Evolutionary conservation across 2,797 vertebrate species (phyloP).

Genomic region (Hypotaenidia philippensis): DNA sequence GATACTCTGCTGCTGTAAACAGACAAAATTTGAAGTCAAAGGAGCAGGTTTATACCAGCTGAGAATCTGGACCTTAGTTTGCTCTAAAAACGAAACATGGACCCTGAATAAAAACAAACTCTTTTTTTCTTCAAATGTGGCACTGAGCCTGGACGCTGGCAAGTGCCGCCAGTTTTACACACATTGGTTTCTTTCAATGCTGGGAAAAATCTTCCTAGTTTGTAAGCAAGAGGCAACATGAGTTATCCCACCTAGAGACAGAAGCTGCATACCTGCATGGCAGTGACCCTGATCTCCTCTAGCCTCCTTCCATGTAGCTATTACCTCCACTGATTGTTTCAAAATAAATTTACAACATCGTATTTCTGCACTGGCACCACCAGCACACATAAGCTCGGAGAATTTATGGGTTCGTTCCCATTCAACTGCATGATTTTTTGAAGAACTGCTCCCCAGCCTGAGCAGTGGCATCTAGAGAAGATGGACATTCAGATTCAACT

Average conservation of each 20-base stretch:
- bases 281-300: not conserved
- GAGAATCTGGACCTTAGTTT: not conserved
- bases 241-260: not conserved
- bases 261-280: not conserved
- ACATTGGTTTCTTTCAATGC: not conserved
- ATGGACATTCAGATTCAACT: not conserved
- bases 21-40: not conserved
- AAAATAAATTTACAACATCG: not conserved
- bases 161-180: not conserved
- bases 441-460: not conserved
- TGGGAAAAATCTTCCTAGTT: not conserved
- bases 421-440: not conserved
- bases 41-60: not conserved
- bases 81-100: not conserved
- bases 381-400: not conserved
- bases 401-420: not conserved
- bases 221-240: not conserved
- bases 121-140: not conserved
- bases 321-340: not conserved
- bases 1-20: slow-evolving; percentile 1
- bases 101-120: not conserved
- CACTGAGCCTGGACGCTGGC: not conserved
- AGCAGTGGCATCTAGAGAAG: not conserved
- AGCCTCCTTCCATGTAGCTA: not conserved
- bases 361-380: not conserved